Conservation (phyloP, 2,888 invertebrate species). For the Tinea pellionella region DNA sequence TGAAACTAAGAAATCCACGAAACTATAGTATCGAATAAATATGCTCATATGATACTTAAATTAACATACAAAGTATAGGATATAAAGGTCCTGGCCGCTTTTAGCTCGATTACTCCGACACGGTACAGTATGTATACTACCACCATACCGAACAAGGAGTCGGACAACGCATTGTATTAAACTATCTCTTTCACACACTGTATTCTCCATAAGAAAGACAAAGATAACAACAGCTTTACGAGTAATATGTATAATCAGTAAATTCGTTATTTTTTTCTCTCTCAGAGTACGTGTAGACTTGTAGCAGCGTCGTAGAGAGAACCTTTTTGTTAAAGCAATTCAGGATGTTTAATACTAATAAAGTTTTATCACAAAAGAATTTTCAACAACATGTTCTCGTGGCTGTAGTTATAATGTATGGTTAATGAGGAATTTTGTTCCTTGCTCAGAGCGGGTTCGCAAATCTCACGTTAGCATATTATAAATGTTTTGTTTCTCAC, state of each 20-base stretch:
- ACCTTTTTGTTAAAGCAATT: slow-evolving; percentile 9
- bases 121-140: neutral
- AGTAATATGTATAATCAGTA: neutral
- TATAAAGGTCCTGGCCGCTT: slow-evolving; percentile 24
- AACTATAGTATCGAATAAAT: neutral
- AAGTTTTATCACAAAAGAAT: slow-evolving; percentile 12
- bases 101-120: slow-evolving; percentile 37
- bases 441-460: neutral
- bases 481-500: neutral
- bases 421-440: neutral
- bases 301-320: neutral
- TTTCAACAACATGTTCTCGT: neutral
- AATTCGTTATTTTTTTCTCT: neutral
- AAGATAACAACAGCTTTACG: neutral
- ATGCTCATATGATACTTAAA: slow-evolving; percentile 18
- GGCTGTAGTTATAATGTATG: neutral
- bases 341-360: slow-evolving; percentile 9
- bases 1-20: neutral
- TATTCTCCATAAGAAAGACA: neutral
- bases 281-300: neutral
- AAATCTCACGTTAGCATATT: neutral
- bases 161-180: slow-evolving; percentile 18
- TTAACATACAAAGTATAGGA: slow-evolving; percentile 46
- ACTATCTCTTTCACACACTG: neutral
- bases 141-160: slow-evolving; percentile 17